A percentile compares a stretch with the other conserved stretches of the same genome.
These are phyloP conservation scores for Mizuhopecten yessoensis DNA, from an alignment of 1,140 invertebrate genomes.

Conservation along the genomic window DNA sequence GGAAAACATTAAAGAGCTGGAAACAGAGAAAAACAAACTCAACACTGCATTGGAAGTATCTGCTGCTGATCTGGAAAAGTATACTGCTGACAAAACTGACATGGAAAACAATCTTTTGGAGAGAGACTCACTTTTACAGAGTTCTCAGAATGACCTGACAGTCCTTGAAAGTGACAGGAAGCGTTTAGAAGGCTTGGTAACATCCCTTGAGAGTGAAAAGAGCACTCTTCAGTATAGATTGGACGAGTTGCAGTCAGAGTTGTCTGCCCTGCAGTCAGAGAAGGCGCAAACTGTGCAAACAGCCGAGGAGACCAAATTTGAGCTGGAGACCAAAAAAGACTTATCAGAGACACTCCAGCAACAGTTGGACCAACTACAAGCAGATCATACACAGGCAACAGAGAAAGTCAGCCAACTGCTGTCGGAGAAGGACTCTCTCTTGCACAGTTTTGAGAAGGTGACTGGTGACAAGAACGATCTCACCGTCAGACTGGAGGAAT, in stretches of 20 bases:
- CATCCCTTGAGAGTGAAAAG: slow-evolving; percentile 40
- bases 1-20: slow-evolving; percentile 50
- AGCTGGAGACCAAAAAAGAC: not conserved
- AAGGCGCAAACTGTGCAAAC: not conserved
- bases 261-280: slow-evolving; percentile 8
- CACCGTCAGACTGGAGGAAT: slow-evolving; percentile 28
- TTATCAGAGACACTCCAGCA: slow-evolving; percentile 3
- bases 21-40: slow-evolving; percentile 44
- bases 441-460: slow-evolving; percentile 33
- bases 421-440: not conserved
- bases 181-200: not conserved
- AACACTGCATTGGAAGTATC: slow-evolving; percentile 6
- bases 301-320: not conserved
- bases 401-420: slow-evolving; percentile 36
- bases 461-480: slow-evolving; percentile 28
- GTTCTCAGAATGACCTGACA: not conserved
- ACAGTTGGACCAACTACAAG: slow-evolving; percentile 47
- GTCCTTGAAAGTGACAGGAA: not conserved
- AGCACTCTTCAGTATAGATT: slow-evolving; percentile 42
- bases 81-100: slow-evolving; percentile 43
- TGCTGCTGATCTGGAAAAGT: slow-evolving; percentile 51
- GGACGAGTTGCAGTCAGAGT: not conserved
- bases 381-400: slow-evolving; percentile 19
- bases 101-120: slow-evolving; percentile 51
- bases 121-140: slow-evolving; percentile 14